Conservation (phyloP, 2,113 vertebrate genomes). For the Vidua chalybeata region DNA sequence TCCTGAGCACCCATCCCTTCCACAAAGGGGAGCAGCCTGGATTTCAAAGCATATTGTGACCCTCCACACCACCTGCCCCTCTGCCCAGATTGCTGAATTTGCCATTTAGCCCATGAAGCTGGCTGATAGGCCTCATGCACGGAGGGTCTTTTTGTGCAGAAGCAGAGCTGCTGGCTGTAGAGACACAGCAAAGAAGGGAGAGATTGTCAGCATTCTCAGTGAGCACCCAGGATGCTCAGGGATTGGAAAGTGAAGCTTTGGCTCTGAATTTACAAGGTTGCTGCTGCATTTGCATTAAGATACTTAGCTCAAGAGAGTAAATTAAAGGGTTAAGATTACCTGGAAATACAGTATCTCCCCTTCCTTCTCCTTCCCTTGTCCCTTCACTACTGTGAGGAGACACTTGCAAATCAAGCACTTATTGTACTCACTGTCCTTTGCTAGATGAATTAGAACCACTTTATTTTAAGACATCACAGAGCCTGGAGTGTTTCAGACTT, state of each 20-base stretch:
- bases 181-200: background rate
- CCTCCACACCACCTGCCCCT: background rate
- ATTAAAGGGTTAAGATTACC: background rate
- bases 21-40: background rate
- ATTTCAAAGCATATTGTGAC: background rate
- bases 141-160: background rate
- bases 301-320: background rate
- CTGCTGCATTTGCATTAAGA: background rate
- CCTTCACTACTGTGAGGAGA: background rate
- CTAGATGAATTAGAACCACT: background rate
- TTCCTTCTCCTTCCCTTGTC: background rate
- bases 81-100: background rate
- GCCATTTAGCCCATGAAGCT: background rate
- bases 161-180: background rate
- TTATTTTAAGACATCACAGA: background rate
- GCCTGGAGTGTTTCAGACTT: background rate
- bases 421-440: background rate
- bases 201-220: background rate
- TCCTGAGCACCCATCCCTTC: background rate
- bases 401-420: background rate
- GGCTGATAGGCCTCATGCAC: background rate
- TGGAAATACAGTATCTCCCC: background rate
- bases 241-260: background rate
- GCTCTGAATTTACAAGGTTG: background rate
- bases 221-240: background rate